phyloP scores from a whole-genome alignment of 2,888 invertebrate genomes.

The Dermolepida albohirtum region DNA sequence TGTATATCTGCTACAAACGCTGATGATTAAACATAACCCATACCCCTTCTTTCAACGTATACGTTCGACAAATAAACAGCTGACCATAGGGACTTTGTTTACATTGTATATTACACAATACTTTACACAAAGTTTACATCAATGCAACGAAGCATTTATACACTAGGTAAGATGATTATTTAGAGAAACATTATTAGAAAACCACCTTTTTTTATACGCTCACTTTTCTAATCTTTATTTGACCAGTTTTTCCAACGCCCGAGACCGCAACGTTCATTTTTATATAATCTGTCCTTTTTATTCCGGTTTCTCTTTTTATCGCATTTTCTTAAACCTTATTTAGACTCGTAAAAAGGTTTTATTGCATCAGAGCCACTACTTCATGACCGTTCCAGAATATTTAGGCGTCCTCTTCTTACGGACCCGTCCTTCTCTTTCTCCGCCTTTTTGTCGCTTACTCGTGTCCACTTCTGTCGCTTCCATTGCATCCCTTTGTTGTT shows the following conservation, averaged over 20 bases:
- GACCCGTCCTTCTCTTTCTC: background rate
- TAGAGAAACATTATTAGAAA: no score
- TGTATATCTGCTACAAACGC: no score
- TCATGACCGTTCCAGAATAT: slow-evolving; percentile 40
- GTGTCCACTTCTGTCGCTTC: slow-evolving; percentile 19
- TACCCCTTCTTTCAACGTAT: no score
- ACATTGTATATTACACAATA: no score
- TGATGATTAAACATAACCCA: no score
- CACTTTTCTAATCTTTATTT: slow-evolving; percentile 35
- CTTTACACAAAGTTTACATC: no score
- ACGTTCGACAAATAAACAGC: no score
- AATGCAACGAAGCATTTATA: no score
- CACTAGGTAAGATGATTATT: no score
- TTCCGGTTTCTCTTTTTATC: slow-evolving; percentile 36
- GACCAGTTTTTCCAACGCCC: slow-evolving; percentile 28
- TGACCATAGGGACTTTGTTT: no score
- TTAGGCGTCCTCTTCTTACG: slow-evolving; percentile 22
- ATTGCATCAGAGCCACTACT: slow-evolving; percentile 37
- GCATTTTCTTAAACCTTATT: slow-evolving; percentile 41
- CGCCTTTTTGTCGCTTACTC: slow-evolving; percentile 28
- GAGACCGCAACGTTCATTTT: slow-evolving; percentile 31
- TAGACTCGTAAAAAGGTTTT: slow-evolving; percentile 39
- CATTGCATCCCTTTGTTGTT: slow-evolving; percentile 10
- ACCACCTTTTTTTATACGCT: background rate
- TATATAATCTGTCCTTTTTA: slow-evolving; percentile 40